A percentile compares a stretch with the other conserved stretches of the same genome.
phyloP scores from a whole-genome alignment of 2,113 vertebrate genomes.

The Camelus dromedarius region DNA sequence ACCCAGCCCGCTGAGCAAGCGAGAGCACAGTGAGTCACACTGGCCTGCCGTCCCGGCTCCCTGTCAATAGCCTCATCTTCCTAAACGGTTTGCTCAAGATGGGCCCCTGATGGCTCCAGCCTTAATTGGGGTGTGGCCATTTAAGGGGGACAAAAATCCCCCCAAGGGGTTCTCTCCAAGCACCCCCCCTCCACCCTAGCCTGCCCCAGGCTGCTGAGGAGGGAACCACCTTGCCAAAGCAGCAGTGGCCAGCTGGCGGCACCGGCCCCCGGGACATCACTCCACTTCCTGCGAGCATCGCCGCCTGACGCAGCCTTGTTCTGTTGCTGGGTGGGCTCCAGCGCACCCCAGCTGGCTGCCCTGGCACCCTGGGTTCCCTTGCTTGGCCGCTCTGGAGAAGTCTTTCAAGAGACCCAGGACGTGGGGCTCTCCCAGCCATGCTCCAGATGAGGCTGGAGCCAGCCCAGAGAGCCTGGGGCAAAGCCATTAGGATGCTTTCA shows the following conservation, averaged over 20 bases:
- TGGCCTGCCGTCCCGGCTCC: background rate
- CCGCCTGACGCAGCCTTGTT: background rate
- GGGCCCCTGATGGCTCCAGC: background rate
- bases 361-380: background rate
- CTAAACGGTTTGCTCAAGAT: background rate
- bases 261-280: background rate
- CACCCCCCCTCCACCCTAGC: background rate
- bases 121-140: background rate
- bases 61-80: slow-evolving; percentile 60
- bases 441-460: background rate
- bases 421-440: background rate
- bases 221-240: background rate
- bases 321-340: rapidly evolving
- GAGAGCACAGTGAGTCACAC: background rate
- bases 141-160: background rate
- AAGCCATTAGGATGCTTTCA: background rate
- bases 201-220: background rate
- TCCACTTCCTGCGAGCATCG: background rate
- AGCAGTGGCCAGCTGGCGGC: background rate
- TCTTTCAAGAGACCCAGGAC: background rate
- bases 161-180: background rate
- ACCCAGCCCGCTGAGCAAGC: slow-evolving; percentile 14
- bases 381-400: background rate
- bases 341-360: background rate
- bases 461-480: background rate